These are phyloP conservation scores for Melanaphis sacchari DNA, from an alignment of 1,140 invertebrate species.

Conservation along the genomic window DNA sequence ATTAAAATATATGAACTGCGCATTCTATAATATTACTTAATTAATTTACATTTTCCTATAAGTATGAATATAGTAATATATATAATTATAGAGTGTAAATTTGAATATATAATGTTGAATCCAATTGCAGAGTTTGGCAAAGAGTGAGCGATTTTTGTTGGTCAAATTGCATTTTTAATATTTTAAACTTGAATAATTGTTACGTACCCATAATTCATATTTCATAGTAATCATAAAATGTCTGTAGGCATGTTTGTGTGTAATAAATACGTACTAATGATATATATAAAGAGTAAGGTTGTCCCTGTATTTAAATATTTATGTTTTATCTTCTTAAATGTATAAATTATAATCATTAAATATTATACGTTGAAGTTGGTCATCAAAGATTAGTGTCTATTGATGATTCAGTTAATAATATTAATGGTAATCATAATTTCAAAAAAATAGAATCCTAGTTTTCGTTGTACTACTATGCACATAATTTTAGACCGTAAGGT, in stretches of 20 bases:
- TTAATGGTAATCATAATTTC: not conserved
- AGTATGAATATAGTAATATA: no score
- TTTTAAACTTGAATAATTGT: no score
- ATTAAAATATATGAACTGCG: no score
- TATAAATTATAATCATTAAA: not conserved
- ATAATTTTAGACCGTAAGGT: not conserved
- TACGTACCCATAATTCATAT: no score
- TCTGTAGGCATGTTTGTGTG: not conserved
- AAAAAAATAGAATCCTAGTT: not conserved
- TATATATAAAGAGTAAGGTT: not conserved
- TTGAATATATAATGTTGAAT: not conserved
- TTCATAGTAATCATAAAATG: not conserved
- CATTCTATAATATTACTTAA: no score
- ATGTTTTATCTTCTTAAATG: not conserved
- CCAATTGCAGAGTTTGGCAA: not conserved
- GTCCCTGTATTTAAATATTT: not conserved
- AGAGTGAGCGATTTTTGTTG: not conserved
- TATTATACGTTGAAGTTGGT: not conserved
- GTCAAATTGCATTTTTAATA: not conserved
- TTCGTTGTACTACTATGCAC: not conserved
- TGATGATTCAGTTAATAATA: not conserved
- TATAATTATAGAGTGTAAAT: not conserved
- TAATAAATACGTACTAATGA: not conserved
- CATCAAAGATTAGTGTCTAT: not conserved
- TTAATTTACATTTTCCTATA: no score